Evolutionary conservation across 2,113 vertebrate species (phyloP).

Genomic region (Danio rerio): DNA sequence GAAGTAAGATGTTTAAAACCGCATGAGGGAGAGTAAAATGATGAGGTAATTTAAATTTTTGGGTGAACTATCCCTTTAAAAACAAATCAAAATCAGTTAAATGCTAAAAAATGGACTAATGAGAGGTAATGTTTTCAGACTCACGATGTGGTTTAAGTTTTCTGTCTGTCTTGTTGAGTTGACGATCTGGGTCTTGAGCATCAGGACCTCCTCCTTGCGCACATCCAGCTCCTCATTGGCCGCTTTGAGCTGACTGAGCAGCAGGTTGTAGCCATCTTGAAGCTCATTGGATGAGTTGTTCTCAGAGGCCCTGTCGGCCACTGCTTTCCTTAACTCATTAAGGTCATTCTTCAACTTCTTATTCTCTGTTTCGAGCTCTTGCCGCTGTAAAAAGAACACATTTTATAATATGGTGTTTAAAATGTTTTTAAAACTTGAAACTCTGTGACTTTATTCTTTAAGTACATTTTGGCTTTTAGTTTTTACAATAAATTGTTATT

Average conservation of each 20-base stretch:
- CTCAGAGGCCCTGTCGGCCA: conserved; percentile 72
- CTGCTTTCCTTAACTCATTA: conserved; percentile 84
- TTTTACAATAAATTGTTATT: too few species aligned
- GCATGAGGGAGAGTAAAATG: too few species aligned
- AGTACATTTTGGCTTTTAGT: too few species aligned
- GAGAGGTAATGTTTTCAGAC: conserved; percentile 25
- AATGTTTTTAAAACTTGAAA: not conserved
- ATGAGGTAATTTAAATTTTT: too few species aligned
- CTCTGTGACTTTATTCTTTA: too few species aligned
- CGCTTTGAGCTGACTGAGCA: conserved; percentile 86
- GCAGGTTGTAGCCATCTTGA: conserved; percentile 81
- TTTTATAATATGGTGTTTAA: not conserved
- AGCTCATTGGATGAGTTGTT: conserved; percentile 70
- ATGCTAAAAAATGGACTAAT: too few species aligned
- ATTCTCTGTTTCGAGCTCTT: conserved; percentile 95
- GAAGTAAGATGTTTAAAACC: too few species aligned
- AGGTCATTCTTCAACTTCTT: conserved; percentile 95
- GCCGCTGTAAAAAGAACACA: conserved; percentile 77
- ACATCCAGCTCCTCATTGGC: conserved; percentile 93
- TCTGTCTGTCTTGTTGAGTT: conserved; percentile 78
- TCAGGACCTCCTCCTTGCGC: conserved; percentile 94
- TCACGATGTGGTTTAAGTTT: conserved; percentile 65
- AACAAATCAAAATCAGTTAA: too few species aligned
- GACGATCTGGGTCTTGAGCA: conserved; percentile 88
- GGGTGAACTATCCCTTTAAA: too few species aligned